Conservation (phyloP, 1,140 invertebrate genomes). For the Lanistes nyassanus region DNA sequence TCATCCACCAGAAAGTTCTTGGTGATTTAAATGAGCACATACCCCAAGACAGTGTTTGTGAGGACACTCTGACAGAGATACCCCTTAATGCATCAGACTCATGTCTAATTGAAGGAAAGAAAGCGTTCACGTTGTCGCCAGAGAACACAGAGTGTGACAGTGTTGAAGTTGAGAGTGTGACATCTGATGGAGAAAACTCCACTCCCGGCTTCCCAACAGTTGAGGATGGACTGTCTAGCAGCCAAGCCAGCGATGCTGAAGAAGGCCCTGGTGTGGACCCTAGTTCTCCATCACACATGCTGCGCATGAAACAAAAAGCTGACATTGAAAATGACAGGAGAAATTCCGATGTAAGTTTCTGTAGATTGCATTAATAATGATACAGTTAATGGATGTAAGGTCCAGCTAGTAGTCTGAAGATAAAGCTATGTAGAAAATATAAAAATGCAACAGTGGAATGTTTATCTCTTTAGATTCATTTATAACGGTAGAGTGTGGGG, state of each 20-base stretch:
- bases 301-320: slow-evolving; percentile 54
- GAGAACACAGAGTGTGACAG: slow-evolving; percentile 96
- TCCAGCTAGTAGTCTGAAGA: neutral
- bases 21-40: slow-evolving; percentile 30
- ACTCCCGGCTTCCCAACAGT: slow-evolving; percentile 87
- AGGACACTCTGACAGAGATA: slow-evolving; percentile 62
- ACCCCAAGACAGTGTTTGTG: slow-evolving; percentile 49
- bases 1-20: slow-evolving; percentile 37
- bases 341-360: slow-evolving; percentile 30
- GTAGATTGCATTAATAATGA: neutral
- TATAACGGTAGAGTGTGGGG: too few species aligned
- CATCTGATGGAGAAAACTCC: slow-evolving; percentile 67
- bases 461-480: too few species aligned
- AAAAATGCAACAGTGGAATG: too few species aligned
- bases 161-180: slow-evolving; percentile 83
- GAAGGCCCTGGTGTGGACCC: slow-evolving; percentile 73
- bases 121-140: slow-evolving; percentile 88
- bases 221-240: slow-evolving; percentile 88
- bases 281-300: slow-evolving; percentile 55
- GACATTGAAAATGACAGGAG: slow-evolving; percentile 50
- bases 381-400: neutral
- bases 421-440: neutral
- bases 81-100: slow-evolving; percentile 57
- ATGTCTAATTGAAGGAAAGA: slow-evolving; percentile 44
- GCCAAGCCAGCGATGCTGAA: slow-evolving; percentile 91